Percentiles rank a stretch among this genome's conserved stretches.
These are phyloP conservation scores for Drosophila fulvimacula DNA, from an alignment of 2,888 invertebrate genomes.

Conservation along the genomic window DNA sequence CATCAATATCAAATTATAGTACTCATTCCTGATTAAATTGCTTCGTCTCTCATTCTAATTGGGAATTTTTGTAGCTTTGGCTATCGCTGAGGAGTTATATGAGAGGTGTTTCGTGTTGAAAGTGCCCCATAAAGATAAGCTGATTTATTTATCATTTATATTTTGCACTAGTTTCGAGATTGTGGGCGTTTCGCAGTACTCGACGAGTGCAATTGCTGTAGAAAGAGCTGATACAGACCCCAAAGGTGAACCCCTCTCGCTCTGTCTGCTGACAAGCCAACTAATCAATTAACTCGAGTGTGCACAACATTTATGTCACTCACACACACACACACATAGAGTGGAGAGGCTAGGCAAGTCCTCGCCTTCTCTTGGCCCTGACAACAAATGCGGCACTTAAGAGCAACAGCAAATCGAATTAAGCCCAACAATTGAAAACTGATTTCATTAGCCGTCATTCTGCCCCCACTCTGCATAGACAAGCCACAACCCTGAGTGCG, in stretches of 20 bases:
- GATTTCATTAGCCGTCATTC: constrained; percentile 57
- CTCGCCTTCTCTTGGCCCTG: constrained; percentile 28
- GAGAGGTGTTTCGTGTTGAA: constrained; percentile 11
- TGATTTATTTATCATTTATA: constrained; percentile 2
- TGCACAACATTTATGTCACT: constrained; percentile 38
- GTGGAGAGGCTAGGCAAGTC: constrained; percentile 9
- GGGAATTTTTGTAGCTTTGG: background rate
- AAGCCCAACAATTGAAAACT: constrained; percentile 62
- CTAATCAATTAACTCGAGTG: constrained; percentile 77
- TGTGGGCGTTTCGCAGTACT: constrained; percentile 24
- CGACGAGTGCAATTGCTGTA: constrained; percentile 12
- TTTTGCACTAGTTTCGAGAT: constrained; percentile 29
- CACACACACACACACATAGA: constrained; percentile 19
- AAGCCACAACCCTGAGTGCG: background rate
- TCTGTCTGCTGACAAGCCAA: constrained; percentile 41
- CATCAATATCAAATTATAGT: background rate
- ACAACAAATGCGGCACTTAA: constrained; percentile 54
- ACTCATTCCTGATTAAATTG: background rate
- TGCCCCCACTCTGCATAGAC: background rate
- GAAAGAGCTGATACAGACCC: constrained; percentile 13
- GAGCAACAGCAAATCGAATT: constrained; percentile 67
- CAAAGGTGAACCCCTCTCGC: constrained; percentile 17
- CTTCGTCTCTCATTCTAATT: constrained; percentile 1
- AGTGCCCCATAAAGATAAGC: constrained; percentile 51
- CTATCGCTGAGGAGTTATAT: constrained; percentile 19